A percentile compares a stretch with the other conserved stretches of the same genome.
phyloP scores from a whole-genome alignment of 30 jellyfish, hydroid and myxozoan genomes.

The Morbakka virulenta region DNA sequence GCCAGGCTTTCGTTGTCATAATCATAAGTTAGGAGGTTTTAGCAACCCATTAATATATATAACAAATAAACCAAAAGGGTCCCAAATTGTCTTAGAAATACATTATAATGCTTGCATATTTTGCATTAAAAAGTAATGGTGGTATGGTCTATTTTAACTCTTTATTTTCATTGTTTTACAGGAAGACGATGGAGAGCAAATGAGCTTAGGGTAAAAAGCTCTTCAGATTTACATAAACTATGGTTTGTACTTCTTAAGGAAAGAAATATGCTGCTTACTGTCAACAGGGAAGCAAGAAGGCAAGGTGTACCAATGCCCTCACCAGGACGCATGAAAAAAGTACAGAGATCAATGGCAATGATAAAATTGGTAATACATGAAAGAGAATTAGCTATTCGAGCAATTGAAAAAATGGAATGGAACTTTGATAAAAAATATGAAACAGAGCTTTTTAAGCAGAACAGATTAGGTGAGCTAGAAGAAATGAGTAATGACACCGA shows the following conservation, averaged over 20 bases:
- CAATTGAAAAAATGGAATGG: conserved; percentile 53
- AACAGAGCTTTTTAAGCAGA: background rate
- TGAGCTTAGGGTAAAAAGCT: conserved; percentile 86
- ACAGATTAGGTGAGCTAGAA: no score
- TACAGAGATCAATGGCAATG: conserved; percentile 71
- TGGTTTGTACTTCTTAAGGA: conserved; percentile 96
- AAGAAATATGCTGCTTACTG: conserved; percentile 89
- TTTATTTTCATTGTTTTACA: conserved; percentile 6
- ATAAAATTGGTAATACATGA: conserved; percentile 68
- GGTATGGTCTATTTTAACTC: no score
- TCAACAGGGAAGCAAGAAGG: conserved; percentile 77
- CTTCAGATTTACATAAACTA: conserved; percentile 83
- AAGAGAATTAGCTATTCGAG: conserved; percentile 57
- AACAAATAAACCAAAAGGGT: no score
- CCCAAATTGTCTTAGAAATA: no score
- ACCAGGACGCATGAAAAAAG: conserved; percentile 85
- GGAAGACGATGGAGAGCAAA: conserved; percentile 94
- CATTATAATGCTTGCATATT: no score
- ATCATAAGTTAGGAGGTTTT: no score
- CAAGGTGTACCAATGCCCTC: conserved; percentile 91
- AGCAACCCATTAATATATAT: no score
- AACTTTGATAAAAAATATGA: conserved; percentile 16
- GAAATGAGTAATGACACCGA: no score
- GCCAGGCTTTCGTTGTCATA: no score
- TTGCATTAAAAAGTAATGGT: no score